Percentiles rank a stretch among this genome's conserved stretches.
phyloP scores from a whole-genome alignment of 1,140 invertebrate species.

The Lasioglossum albipes region DNA sequence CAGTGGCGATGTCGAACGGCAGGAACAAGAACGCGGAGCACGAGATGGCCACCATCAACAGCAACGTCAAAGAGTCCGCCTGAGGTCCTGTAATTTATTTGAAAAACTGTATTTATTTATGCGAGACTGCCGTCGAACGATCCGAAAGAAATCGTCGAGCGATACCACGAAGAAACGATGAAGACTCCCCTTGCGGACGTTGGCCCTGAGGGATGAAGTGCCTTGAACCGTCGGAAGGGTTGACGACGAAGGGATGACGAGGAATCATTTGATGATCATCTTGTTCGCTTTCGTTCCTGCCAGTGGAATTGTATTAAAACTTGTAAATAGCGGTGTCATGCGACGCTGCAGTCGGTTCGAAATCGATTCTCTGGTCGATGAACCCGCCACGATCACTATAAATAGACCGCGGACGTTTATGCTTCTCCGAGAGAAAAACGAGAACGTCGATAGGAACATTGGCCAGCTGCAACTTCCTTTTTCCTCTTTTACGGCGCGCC shows the following conservation, averaged over 20 bases:
- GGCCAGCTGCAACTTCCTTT: no score
- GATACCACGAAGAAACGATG: not conserved
- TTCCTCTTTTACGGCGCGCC: no score
- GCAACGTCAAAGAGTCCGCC: slow-evolving; percentile 69
- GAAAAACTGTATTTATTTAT: slow-evolving; percentile 63
- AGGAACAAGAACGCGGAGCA: slow-evolving; percentile 72
- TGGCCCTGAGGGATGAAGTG: not conserved
- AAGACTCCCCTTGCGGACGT: not conserved
- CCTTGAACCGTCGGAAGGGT: not conserved
- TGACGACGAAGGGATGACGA: not conserved
- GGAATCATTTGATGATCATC: not conserved
- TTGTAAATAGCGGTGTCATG: slow-evolving; percentile 60
- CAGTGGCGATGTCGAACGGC: slow-evolving; percentile 70
- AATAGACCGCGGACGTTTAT: no score
- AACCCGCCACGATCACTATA: no score
- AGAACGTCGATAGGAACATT: no score
- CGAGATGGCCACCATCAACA: slow-evolving; percentile 74
- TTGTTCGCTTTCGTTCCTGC: no score
- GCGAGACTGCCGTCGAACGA: slow-evolving; percentile 11
- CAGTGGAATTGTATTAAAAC: slow-evolving; percentile 54
- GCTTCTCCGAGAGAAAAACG: no score
- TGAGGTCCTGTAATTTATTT: slow-evolving; percentile 70
- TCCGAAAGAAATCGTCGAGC: not conserved
- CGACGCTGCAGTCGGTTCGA: slow-evolving; percentile 17
- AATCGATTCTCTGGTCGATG: not conserved